phyloP scores from a whole-genome alignment of 2,797 vertebrate genomes.

The Eulemur coronatus region DNA sequence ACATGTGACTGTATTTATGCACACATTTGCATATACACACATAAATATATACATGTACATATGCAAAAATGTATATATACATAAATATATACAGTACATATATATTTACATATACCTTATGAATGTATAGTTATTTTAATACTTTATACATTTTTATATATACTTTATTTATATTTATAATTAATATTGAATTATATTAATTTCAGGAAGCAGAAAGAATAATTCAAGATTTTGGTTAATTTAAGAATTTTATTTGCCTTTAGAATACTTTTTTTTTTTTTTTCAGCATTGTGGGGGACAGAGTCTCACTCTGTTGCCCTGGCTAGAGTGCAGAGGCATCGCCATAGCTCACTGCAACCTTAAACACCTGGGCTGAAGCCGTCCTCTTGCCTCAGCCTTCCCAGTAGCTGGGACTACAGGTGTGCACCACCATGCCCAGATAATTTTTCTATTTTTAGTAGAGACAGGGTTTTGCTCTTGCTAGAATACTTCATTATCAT shows the following conservation, averaged over 20 bases:
- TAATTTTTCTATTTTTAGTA: no score
- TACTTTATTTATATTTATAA: background rate
- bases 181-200: conserved; percentile 20
- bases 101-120: background rate
- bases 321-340: no score
- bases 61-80: background rate
- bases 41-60: background rate
- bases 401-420: no score
- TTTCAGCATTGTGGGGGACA: no score
- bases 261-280: background rate
- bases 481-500: background rate
- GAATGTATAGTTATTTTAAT: background rate
- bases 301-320: no score
- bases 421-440: no score
- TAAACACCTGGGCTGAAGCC: no score
- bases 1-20: background rate
- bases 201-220: background rate
- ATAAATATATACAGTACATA: background rate
- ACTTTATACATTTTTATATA: background rate
- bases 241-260: background rate
- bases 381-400: no score
- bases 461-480: no score
- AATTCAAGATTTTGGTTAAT: background rate
- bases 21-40: no score
- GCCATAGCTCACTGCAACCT: no score